Conservation (phyloP, 2,888 invertebrate species). For the Tricholauxania praeusta region DNA sequence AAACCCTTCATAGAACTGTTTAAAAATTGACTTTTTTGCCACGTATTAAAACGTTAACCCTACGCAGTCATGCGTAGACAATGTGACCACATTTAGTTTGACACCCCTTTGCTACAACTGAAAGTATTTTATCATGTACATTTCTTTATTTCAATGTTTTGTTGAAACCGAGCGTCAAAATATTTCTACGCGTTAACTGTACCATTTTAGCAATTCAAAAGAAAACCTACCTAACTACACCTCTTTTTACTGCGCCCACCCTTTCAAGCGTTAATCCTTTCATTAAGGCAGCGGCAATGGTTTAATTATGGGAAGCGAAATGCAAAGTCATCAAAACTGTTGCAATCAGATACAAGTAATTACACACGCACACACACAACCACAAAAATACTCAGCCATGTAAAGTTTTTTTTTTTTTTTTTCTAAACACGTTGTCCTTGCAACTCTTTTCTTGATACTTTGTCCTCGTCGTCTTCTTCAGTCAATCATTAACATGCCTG, state of each 20-base stretch:
- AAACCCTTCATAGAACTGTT: too few relatives aligned
- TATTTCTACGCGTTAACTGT: constrained; percentile 34
- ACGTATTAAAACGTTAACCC: neutral
- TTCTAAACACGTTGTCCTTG: neutral
- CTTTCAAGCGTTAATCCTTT: constrained; percentile 26
- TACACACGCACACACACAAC: constrained; percentile 44
- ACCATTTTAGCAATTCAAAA: constrained; percentile 21
- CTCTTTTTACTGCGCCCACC: neutral
- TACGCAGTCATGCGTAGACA: neutral
- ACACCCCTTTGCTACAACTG: too few relatives aligned
- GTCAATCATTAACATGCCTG: constrained; percentile 60
- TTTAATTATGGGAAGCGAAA: constrained; percentile 33
- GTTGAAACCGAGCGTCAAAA: constrained; percentile 42
- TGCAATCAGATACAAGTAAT: constrained; percentile 54
- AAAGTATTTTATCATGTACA: neutral
- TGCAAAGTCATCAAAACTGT: constrained; percentile 46
- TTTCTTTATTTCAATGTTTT: constrained; percentile 38
- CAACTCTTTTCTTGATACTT: neutral
- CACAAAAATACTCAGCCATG: neutral
- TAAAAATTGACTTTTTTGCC: neutral
- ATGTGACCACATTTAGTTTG: constrained; percentile 4
- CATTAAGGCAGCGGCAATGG: constrained; percentile 6
- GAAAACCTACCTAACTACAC: too few relatives aligned
- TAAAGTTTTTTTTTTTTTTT: too few relatives aligned
- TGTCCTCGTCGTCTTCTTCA: neutral